These are phyloP conservation scores for Chrysolina americana DNA, from an alignment of 2,888 invertebrate genomes.

Conservation along the genomic window DNA sequence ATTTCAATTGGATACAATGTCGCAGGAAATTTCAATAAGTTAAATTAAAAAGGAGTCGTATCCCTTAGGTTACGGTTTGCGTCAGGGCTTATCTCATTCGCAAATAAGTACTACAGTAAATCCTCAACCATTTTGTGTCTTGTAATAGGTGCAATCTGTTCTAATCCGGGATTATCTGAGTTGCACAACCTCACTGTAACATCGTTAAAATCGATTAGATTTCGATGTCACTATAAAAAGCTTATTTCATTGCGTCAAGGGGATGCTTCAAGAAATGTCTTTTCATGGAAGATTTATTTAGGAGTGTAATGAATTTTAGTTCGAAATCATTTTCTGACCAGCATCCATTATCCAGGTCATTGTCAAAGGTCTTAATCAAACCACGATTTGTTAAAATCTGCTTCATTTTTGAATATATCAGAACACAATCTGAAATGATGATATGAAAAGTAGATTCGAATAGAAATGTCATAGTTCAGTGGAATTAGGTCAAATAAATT, in stretches of 20 bases:
- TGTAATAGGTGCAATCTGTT: conserved; percentile 58
- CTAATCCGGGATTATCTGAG: conserved; percentile 57
- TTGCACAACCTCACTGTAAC: conserved; percentile 53
- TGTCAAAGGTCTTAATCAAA: too few relatives aligned
- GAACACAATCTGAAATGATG: too few relatives aligned
- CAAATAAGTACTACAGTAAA: conserved; percentile 51
- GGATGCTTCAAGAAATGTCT: not conserved
- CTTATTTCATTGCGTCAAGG: conserved; percentile 39
- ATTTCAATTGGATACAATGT: conserved; percentile 31
- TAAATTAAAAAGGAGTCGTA: conserved; percentile 34
- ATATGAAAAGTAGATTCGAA: too few relatives aligned
- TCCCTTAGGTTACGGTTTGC: conserved; percentile 23
- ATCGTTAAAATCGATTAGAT: conserved; percentile 58
- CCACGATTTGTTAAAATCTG: too few relatives aligned
- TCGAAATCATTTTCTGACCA: not conserved
- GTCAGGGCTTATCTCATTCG: conserved; percentile 44
- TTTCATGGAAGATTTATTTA: not conserved
- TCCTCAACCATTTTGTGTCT: conserved; percentile 54
- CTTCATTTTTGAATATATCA: too few relatives aligned
- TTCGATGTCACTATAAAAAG: conserved; percentile 53
- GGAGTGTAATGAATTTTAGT: not conserved
- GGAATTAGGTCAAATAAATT: too few relatives aligned
- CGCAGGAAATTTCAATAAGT: conserved; percentile 39
- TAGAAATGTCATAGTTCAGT: too few relatives aligned
- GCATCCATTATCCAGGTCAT: not conserved